These are phyloP conservation scores for Hydrolagus colliei DNA, from an alignment of 2,797 vertebrate species.

Conservation along the genomic window DNA sequence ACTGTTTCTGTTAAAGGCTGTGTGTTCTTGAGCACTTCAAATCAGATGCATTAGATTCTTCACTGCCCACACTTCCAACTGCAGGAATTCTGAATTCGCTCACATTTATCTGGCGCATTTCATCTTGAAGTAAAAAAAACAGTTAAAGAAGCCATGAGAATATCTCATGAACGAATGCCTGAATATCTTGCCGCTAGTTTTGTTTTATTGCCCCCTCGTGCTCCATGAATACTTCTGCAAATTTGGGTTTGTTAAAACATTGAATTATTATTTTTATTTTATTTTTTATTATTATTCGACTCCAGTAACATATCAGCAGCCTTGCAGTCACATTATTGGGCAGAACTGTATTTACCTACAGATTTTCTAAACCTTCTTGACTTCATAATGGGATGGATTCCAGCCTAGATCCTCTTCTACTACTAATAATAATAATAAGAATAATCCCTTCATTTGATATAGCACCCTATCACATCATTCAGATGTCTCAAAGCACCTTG, in stretches of 20 bases:
- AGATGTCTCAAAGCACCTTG: too few relatives aligned
- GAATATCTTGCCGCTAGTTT: not conserved
- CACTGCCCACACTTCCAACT: slow-evolving; percentile 23
- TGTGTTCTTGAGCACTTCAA: slow-evolving; percentile 21
- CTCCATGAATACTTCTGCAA: not conserved
- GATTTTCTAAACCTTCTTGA: not conserved
- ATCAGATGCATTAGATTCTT: slow-evolving; percentile 17
- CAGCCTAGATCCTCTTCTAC: not conserved
- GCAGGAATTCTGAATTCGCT: slow-evolving; percentile 24
- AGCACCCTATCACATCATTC: too few relatives aligned
- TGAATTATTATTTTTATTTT: too few relatives aligned
- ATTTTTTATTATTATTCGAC: too few relatives aligned
- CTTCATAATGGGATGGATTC: not conserved
- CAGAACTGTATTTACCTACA: not conserved
- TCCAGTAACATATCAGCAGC: too few relatives aligned
- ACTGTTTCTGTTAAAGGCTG: slow-evolving; percentile 30
- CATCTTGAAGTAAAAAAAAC: slow-evolving; percentile 1
- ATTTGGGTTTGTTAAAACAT: not conserved
- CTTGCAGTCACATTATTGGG: too few relatives aligned
- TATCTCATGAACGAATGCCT: not conserved
- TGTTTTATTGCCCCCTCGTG: not conserved
- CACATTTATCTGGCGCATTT: slow-evolving; percentile 13
- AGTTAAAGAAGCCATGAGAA: slow-evolving; percentile 1
- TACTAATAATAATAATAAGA: too few relatives aligned
- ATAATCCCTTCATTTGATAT: too few relatives aligned